Evolutionary conservation across 1,140 invertebrate species (phyloP).

Genomic region (Zaprionus tsacasi): DNA sequence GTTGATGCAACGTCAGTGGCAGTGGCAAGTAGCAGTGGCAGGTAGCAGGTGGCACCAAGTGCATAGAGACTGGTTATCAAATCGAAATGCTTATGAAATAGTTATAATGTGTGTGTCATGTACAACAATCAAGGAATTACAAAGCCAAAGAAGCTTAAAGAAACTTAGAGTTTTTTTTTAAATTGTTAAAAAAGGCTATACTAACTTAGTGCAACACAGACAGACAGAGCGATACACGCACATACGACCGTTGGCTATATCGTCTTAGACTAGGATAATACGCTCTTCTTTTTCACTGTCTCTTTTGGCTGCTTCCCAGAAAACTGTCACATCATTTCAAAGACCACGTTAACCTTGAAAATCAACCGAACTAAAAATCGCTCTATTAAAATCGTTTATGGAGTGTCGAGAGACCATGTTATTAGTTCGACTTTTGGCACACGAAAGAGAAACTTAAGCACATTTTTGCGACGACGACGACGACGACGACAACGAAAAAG

Average conservation of each 20-base stretch:
- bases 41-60: background rate
- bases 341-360: slow-evolving; percentile 52
- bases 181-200: too few species aligned
- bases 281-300: background rate
- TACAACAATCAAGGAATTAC: background rate
- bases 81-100: slow-evolving; percentile 39
- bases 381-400: slow-evolving; percentile 34
- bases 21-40: slow-evolving; percentile 36
- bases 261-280: background rate
- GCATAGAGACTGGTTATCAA: slow-evolving; percentile 54
- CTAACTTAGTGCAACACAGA: too few species aligned
- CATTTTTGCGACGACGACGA: slow-evolving; percentile 16
- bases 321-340: slow-evolving; percentile 45
- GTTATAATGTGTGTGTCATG: background rate
- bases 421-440: slow-evolving; percentile 68
- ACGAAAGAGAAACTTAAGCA: slow-evolving; percentile 71
- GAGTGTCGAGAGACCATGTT: slow-evolving; percentile 31
- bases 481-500: slow-evolving; percentile 47
- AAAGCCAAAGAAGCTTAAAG: background rate
- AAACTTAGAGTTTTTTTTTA: too few species aligned
- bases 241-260: too few species aligned
- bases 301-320: background rate
- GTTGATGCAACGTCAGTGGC: slow-evolving; percentile 64
- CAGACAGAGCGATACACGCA: too few species aligned
- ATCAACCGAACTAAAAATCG: slow-evolving; percentile 26